A percentile compares a stretch with the other conserved stretches of the same genome.
Evolutionary conservation across 1,140 invertebrate species (phyloP).

Genomic region (Cyclina sinensis): DNA sequence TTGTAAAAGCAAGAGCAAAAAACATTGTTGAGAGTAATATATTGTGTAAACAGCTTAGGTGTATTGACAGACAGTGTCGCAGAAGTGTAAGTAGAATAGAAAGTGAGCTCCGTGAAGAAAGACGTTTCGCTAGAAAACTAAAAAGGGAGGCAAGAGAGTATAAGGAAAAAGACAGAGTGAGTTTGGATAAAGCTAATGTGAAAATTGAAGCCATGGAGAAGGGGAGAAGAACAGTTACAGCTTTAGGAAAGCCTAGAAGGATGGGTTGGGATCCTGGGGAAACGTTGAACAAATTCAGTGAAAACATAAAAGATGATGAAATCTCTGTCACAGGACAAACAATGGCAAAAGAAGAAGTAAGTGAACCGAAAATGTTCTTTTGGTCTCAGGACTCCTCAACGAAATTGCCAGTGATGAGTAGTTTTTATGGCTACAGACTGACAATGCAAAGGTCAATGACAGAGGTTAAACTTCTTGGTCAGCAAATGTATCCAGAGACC

Average conservation of each 20-base stretch:
- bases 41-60: slow-evolving; percentile 27
- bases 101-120: slow-evolving; percentile 16
- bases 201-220: slow-evolving; percentile 21
- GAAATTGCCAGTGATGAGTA: slow-evolving; percentile 38
- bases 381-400: slow-evolving; percentile 63
- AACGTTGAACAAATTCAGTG: not conserved
- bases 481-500: slow-evolving; percentile 38
- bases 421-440: slow-evolving; percentile 55
- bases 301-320: not conserved
- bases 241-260: not conserved
- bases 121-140: slow-evolving; percentile 20
- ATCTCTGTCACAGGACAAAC: slow-evolving; percentile 18
- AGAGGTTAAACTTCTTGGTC: slow-evolving; percentile 57
- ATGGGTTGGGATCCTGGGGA: not conserved
- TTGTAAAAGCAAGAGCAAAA: slow-evolving; percentile 57
- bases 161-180: slow-evolving; percentile 6
- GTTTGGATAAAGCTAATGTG: not conserved
- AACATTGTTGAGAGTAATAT: slow-evolving; percentile 53
- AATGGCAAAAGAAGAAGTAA: not conserved
- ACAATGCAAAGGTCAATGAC: slow-evolving; percentile 50
- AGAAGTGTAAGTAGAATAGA: slow-evolving; percentile 19
- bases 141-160: slow-evolving; percentile 13
- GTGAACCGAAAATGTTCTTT: slow-evolving; percentile 57
- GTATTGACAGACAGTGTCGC: slow-evolving; percentile 38
- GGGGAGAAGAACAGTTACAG: not conserved